Evolutionary conservation across 2,797 vertebrate genomes (phyloP).

Genomic region (Phoebastria nigripes): DNA sequence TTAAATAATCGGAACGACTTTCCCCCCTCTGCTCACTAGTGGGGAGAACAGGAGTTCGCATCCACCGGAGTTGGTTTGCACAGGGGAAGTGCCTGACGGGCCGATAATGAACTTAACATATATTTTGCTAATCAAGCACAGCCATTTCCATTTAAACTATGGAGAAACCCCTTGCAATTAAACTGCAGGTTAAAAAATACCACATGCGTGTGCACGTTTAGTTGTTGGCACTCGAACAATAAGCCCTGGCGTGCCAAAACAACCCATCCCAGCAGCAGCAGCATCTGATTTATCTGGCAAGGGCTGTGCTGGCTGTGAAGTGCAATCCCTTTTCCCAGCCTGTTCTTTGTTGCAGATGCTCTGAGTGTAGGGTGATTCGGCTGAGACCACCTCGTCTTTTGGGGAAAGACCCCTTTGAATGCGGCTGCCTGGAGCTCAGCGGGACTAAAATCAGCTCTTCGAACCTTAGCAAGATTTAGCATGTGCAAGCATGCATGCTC

Average conservation of each 20-base stretch:
- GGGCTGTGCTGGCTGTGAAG: not conserved
- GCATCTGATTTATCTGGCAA: not conserved
- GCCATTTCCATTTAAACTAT: not conserved
- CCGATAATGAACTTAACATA: not conserved
- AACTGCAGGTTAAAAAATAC: not conserved
- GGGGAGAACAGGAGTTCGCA: not conserved
- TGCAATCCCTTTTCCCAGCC: not conserved
- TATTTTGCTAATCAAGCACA: not conserved
- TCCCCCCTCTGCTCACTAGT: not conserved
- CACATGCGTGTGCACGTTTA: not conserved
- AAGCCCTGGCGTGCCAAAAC: not conserved
- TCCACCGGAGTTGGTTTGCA: not conserved
- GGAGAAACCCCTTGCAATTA: not conserved
- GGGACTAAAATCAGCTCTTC: not conserved
- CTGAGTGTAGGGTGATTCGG: not conserved
- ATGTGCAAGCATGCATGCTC: fast-evolving
- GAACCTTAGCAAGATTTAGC: not conserved
- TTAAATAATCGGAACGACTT: not conserved
- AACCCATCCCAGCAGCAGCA: not conserved
- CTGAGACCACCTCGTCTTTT: not conserved
- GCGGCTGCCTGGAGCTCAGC: not conserved
- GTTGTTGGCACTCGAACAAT: not conserved
- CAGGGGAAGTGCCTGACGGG: not conserved
- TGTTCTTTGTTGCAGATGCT: not conserved
- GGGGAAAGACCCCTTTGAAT: not conserved